Base-by-base conservation (phyloP, 2,888 invertebrate genomes). In the Lithophane ornitopus region DNA sequence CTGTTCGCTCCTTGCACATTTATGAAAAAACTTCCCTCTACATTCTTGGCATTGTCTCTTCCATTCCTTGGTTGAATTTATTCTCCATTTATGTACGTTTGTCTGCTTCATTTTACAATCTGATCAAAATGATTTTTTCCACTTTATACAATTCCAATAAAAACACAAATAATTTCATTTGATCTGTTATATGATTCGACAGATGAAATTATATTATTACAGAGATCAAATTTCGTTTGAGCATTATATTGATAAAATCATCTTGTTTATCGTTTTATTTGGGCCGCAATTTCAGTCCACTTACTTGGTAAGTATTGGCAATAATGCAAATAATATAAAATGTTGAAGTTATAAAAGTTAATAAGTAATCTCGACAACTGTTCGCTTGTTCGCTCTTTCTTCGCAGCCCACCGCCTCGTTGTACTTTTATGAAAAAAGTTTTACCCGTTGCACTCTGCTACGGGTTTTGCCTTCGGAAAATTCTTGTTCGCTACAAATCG, bases 361-460 rank as follows among this genome's bases (percentile, higher is more conserved):
- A 94, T 94, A 95, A 94, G 94, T 94, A 94, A 92, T 92, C 91
- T 87, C 92, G 89, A 93, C 92, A 92, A 95, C 93, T 94, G 94
- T 93, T 94, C 93, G 91, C 91, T 95, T 93, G 93, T 90, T 91
- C 87, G 87, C 91, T 92, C 91, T 92, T 94, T 93, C 94, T 93
- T 93, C 89, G 91, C 90, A 91, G 90, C 91, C 91, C 92, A 93
- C 94, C 93, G 92, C 92, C 91, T 92, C 92, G 91, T 89, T 91
- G 92, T 93, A 94, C 94, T 95, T 95, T 95, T 96, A 96, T 96
- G 95, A 95, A 95, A 95, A 95, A 96, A 96, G 93, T 96, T 96
- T 94, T 89, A 74, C 91, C 87, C 92, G 92, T 91, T 94, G 94
- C 94, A 94, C 91, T 94, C 88, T 80, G 89, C 90, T 89, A 90